phyloP scores from a whole-genome alignment of 1,140 invertebrate species.

The Drosophila murphyi region DNA sequence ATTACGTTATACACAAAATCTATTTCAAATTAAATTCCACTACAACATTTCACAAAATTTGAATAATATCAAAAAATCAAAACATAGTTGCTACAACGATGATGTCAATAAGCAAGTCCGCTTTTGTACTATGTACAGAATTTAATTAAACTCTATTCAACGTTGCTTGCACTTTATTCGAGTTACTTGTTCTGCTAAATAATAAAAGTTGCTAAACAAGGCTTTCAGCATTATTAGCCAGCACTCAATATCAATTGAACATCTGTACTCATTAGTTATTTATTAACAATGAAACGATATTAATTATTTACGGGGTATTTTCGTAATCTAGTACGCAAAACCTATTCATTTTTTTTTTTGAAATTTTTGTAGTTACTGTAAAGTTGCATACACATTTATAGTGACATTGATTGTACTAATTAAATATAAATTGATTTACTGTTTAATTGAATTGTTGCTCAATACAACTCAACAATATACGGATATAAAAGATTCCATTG shows the following conservation, averaged over 20 bases:
- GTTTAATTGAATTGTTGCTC: slow-evolving; percentile 32
- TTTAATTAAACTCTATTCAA: no score
- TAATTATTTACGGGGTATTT: slow-evolving; percentile 3
- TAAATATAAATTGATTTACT: slow-evolving; percentile 45
- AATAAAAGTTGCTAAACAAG: no score
- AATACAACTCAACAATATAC: slow-evolving; percentile 4
- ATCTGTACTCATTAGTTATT: no score
- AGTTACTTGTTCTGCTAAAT: no score
- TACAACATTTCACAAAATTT: slow-evolving; percentile 30
- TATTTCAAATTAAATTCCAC: slow-evolving; percentile 44
- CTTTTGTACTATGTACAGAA: no score
- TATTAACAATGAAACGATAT: not conserved
- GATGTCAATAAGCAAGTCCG: no score
- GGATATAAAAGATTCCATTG: slow-evolving; percentile 18
- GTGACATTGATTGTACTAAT: slow-evolving; percentile 47
- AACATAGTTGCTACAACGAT: no score
- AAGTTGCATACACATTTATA: not conserved
- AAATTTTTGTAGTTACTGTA: not conserved
- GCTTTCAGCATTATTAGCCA: no score
- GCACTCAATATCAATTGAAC: no score
- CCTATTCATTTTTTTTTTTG: not conserved
- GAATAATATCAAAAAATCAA: not conserved
- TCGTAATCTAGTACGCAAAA: no score
- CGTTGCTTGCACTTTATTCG: no score
- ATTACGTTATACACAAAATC: slow-evolving; percentile 50